These are phyloP conservation scores for Ramazzottius varieornatus DNA, from an alignment of 2,888 invertebrate genomes.

Conservation along the genomic window DNA sequence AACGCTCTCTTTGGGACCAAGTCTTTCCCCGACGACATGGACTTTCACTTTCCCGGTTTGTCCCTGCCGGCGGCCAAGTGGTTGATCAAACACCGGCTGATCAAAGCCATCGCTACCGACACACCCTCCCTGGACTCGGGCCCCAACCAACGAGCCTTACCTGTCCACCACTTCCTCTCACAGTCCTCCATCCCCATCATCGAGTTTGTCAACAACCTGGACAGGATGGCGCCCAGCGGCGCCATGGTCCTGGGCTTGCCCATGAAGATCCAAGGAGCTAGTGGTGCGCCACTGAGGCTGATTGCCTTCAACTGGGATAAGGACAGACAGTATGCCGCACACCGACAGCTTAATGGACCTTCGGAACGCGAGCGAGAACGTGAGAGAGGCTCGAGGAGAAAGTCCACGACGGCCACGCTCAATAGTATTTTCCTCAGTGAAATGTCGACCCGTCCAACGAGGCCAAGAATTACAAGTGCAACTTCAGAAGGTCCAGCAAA, in stretches of 20 bases:
- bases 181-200: conserved; percentile 28
- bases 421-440: too few relatives aligned
- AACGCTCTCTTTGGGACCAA: conserved; percentile 4
- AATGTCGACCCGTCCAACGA: too few relatives aligned
- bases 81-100: conserved; percentile 27
- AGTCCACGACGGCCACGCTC: too few relatives aligned
- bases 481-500: too few relatives aligned
- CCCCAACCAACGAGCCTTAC: conserved; percentile 21
- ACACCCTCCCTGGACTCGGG: conserved; percentile 35
- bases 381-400: too few relatives aligned
- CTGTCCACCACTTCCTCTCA: conserved; percentile 29
- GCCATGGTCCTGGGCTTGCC: conserved; percentile 28
- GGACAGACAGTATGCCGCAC: too few relatives aligned
- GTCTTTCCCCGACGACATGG: neutral
- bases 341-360: too few relatives aligned
- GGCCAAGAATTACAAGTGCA: too few relatives aligned
- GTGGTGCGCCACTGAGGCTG: conserved; percentile 35
- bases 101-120: neutral
- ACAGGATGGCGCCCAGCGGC: conserved; percentile 14
- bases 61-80: conserved; percentile 34
- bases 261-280: conserved; percentile 33
- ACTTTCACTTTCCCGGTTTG: conserved; percentile 13
- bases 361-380: too few relatives aligned
- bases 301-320: conserved; percentile 17
- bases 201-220: conserved; percentile 33